Base-by-base conservation (phyloP, 2,888 invertebrate genomes). In the Colostygia pectinataria region DNA sequence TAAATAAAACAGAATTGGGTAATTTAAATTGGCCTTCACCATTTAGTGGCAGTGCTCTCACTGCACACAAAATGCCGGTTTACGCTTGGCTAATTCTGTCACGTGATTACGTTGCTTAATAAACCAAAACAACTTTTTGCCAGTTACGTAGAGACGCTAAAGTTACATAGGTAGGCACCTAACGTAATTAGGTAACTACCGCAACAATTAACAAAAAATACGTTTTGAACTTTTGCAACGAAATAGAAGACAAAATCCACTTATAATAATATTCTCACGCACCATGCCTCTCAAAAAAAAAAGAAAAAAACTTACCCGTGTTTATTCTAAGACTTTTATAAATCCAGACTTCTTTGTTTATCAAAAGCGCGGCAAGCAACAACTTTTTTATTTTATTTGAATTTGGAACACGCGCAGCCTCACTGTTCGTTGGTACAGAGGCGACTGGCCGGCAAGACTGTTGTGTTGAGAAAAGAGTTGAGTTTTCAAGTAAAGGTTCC, bases 271-370 rank as follows among this genome's bases (percentile, higher is more conserved):
- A 18, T 9, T 32, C n/a, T 9, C 4, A 9, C 15, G 18, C 14
- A 15, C 15, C 6, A 27, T 9, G 18, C 14, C 3, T 2, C n/a
- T n/a, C n/a, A 8, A 18, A 34, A 33, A 34, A 31, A 7, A 36
- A n/a, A 31, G 33, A 31, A 28, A 37, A 37, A 45, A 51, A 46
- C 51, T 51, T 24, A 51, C 51, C 15, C 41, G 36, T 36, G 39
- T 36, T 36, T 38, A 13, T 28, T 31, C 31, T 29, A 1, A 24
- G 29, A 42, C 51, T 12, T 44, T 50, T 50, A 40, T 44, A 10
- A 40, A 50, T 33, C 12, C 27, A 23, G 6, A 33, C 47, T 45
- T 37, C 45, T 45, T 46, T 46, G 45, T 51, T 24, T 6, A 2
- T 41, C 33, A 29, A 40, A 45, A 47, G 25, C 47, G 47, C 41